These are phyloP conservation scores for Didymodactylos carnosus DNA, from an alignment of 2,888 invertebrate genomes.

Conservation along the genomic window DNA sequence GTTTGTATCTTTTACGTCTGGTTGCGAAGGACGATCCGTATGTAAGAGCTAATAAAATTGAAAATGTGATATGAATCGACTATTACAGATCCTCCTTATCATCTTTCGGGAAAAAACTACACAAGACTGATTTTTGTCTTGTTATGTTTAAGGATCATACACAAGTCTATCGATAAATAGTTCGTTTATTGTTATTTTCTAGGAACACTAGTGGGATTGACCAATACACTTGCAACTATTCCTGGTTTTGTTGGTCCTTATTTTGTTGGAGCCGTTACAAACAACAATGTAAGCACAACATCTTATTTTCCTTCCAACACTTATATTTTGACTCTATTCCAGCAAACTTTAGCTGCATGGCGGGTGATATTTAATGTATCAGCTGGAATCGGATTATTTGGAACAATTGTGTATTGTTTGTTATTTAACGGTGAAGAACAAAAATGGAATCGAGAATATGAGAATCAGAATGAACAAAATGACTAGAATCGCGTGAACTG, in stretches of 20 bases:
- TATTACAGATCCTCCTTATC: too few species aligned
- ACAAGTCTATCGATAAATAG: too few species aligned
- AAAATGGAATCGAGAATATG: neutral
- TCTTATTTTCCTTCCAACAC: neutral
- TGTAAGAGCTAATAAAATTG: too few species aligned
- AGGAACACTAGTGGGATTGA: neutral
- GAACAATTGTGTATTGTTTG: constrained; percentile 3
- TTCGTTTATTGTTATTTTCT: neutral
- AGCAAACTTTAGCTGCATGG: constrained; percentile 11
- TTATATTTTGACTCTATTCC: neutral
- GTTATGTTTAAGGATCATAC: too few species aligned
- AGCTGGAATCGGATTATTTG: constrained; percentile 3
- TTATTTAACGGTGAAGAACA: constrained; percentile 5
- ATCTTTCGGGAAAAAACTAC: too few species aligned
- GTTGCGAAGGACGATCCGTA: too few species aligned
- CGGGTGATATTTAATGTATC: constrained; percentile 3
- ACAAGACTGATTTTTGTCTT: too few species aligned
- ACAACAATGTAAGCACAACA: neutral
- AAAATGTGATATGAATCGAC: too few species aligned
- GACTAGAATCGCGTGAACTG: too few species aligned
- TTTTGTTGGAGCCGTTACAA: neutral
- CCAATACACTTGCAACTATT: neutral
- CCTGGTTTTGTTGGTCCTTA: neutral
- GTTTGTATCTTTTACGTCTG: too few species aligned
- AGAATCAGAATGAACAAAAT: too few species aligned